Evolutionary conservation across 1,140 invertebrate genomes (phyloP), one percentile per base, ranked within the genome.

Genomic region (Zaprionus ghesquierei): DNA sequence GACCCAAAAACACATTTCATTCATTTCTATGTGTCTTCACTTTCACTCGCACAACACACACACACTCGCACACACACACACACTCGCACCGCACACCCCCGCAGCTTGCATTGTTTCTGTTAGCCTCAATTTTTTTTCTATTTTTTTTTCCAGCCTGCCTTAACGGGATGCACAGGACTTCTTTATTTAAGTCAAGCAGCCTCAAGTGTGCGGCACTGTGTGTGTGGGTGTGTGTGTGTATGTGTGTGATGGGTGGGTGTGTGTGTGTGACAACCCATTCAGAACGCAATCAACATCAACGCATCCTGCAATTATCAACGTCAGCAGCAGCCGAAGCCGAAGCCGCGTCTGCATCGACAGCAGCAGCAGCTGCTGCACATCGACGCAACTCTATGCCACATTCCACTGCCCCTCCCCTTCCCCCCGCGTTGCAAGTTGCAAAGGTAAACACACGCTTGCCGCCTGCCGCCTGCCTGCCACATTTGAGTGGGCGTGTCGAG

Each of bases 1-100:
- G 87, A 90, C 87, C 87, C 80, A 90, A 87, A 90, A 90, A 90
- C 87, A 90, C 87, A 90, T 87, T 87, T 90, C 58, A 71, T 71
- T 27, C 72, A 68, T 73, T 87, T 62, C 49, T 50, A 50, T 68
- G 27, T 69, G 27, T 55, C 50, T 61, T 69, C 79, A 89, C 86
- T 90, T 90, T 86, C 86, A 89, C 86, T 90, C 79, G 55, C 49
- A 31, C 20, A 53, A 61, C 70, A 75, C 54, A 53, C 33, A 63
- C 15, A 62, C 33, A 66, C 61, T n/a, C n/a, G n/a, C n/a, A 51
- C 38, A 64, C 46, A 29, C 50, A 54, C 51, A 55, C 31, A 29
- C 61, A 68, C 78, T 69, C 56, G 44, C 27, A 50, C 62, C 50
- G 55, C 23, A 29, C 33, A 41, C 29, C 31, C 60, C 60, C 50